phyloP scores from a whole-genome alignment of 2,797 vertebrate genomes.

The Bradypus variegatus region DNA sequence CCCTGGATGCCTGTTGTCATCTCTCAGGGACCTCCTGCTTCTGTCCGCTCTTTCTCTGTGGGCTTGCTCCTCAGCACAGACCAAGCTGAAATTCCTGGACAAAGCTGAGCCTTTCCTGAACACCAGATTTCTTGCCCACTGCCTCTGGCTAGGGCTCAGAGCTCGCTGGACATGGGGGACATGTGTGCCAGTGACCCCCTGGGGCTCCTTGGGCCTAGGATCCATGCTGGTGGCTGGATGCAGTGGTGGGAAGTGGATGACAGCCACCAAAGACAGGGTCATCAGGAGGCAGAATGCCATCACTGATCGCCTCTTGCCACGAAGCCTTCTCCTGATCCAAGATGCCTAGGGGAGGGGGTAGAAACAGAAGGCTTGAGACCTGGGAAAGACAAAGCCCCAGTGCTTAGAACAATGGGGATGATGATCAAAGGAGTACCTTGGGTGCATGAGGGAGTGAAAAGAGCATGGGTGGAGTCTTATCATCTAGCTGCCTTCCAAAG shows the following conservation, averaged over 20 bases:
- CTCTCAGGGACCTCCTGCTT: background rate
- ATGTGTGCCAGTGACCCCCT: background rate
- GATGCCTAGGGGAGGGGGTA: constrained; percentile 71
- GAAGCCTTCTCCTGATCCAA: constrained; percentile 75
- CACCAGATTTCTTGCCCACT: constrained; percentile 54
- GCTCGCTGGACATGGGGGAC: background rate
- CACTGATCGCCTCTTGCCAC: constrained; percentile 73
- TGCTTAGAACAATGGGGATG: rapidly evolving
- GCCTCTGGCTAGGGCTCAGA: constrained; percentile 39
- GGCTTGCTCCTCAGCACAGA: constrained; percentile 32
- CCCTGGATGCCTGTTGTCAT: background rate
- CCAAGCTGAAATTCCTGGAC: background rate
- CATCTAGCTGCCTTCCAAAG: background rate
- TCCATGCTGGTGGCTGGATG: constrained; percentile 18
- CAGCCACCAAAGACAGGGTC: constrained; percentile 75
- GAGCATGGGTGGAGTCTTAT: background rate
- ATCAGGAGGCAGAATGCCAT: constrained; percentile 75
- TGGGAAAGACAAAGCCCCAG: background rate
- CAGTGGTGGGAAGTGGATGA: constrained; percentile 71
- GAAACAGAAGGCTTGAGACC: constrained; percentile 5
- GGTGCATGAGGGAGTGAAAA: background rate
- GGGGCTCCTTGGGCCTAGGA: background rate
- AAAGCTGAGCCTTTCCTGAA: constrained; percentile 25
- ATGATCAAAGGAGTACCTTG: rapidly evolving
- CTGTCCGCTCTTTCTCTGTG: background rate